Conservation (phyloP, 2,113 vertebrate genomes). For the Elephantulus edwardii region DNA sequence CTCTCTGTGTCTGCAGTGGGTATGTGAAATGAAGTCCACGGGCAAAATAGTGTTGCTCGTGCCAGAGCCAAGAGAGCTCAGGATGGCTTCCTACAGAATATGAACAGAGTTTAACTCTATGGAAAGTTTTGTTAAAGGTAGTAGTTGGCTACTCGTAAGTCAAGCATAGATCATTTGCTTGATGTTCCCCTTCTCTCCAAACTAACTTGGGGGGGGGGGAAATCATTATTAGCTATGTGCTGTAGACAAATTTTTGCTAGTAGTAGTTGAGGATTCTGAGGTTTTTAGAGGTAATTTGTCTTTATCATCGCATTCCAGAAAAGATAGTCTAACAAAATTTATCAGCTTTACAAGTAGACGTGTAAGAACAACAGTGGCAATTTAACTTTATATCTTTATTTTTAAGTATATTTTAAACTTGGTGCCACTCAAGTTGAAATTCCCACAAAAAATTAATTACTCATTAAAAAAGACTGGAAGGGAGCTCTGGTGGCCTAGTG, state of each 20-base stretch:
- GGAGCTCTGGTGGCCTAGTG: no score
- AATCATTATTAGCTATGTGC: background rate
- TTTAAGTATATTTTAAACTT: no score
- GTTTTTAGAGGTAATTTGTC: background rate
- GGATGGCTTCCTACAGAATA: no score
- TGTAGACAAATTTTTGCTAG: slow-evolving; percentile 22
- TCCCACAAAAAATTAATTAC: background rate
- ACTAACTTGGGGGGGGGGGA: no score
- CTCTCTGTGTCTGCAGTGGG: no score
- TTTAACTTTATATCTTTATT: background rate
- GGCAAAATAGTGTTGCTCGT: no score
- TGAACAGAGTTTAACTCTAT: background rate
- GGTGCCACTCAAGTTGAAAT: background rate
- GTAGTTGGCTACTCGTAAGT: slow-evolving; percentile 23
- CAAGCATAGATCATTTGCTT: background rate
- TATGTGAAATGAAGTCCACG: no score
- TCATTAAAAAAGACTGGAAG: background rate
- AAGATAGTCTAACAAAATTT: background rate
- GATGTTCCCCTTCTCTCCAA: background rate
- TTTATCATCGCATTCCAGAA: background rate
- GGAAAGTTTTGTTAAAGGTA: slow-evolving; percentile 4
- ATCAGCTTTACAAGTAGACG: background rate
- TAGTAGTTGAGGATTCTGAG: slow-evolving; percentile 31
- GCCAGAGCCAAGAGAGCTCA: no score
- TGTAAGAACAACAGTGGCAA: background rate